A percentile compares a stretch with the other conserved stretches of the same genome.
Conservation (phyloP, 1,140 invertebrate genomes). For the Caenorhabditis brenneri region DNA sequence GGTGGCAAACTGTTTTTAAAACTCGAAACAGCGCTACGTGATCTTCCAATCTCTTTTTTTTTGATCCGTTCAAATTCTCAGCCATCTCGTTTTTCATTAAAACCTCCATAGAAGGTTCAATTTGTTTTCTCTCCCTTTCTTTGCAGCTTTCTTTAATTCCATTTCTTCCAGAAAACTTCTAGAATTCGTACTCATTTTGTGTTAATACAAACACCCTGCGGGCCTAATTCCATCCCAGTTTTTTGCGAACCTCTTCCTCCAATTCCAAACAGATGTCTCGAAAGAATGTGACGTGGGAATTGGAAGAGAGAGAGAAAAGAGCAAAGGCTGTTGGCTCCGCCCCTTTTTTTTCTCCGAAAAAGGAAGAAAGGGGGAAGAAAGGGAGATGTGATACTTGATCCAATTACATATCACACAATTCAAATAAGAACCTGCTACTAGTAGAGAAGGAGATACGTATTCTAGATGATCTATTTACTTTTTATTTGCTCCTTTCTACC, state of each 20-base stretch:
- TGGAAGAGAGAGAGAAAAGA: background rate
- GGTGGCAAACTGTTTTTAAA: too few relatives aligned
- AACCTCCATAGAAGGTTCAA: background rate
- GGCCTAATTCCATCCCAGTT: conserved; percentile 23
- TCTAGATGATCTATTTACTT: conserved; percentile 13
- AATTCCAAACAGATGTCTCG: background rate
- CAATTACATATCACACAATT: conserved; percentile 43
- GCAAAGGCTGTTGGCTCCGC: background rate
- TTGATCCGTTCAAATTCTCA: too few relatives aligned
- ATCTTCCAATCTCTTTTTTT: too few relatives aligned
- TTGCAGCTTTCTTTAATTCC: too few relatives aligned
- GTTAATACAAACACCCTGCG: background rate
- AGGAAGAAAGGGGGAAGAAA: background rate
- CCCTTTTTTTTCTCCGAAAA: background rate
- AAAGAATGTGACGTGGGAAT: background rate
- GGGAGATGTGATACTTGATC: conserved; percentile 31
- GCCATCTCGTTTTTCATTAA: too few relatives aligned
- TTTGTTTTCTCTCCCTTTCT: too few relatives aligned
- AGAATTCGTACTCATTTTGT: conserved; percentile 2
- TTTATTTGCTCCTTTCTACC: background rate
- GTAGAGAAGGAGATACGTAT: too few relatives aligned
- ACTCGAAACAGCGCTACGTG: too few relatives aligned
- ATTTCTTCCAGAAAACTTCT: background rate
- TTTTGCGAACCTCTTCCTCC: too few relatives aligned
- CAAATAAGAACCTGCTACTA: conserved; percentile 29